Evolutionary conservation across 2,888 invertebrate species (phyloP).

Genomic region (Melanchra persicariae): DNA sequence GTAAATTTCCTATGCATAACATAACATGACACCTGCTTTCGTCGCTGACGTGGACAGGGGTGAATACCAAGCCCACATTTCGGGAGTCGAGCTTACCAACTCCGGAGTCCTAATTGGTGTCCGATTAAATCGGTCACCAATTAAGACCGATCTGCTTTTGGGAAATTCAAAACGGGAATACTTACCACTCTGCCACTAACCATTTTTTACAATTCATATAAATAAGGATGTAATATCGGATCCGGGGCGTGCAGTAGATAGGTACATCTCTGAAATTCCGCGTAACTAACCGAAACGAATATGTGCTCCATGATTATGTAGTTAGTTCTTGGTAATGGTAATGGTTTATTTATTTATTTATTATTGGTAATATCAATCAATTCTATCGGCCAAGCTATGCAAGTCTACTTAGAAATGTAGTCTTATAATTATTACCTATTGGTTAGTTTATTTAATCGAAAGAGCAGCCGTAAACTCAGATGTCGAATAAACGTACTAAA

Average conservation of each 20-base stretch:
- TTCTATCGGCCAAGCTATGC: neutral
- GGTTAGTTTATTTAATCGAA: no score
- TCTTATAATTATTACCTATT: no score
- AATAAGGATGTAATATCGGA: slow-evolving; percentile 8
- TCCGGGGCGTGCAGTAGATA: slow-evolving; percentile 3
- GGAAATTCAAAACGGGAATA: neutral
- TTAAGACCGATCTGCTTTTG: neutral
- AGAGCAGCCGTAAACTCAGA: no score
- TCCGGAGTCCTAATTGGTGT: no score
- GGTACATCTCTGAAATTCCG: slow-evolving; percentile 6
- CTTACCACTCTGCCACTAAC: neutral
- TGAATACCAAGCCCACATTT: neutral
- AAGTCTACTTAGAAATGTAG: slow-evolving; percentile 8
- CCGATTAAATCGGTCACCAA: neutral
- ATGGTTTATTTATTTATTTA: no score
- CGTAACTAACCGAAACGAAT: neutral
- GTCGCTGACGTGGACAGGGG: neutral
- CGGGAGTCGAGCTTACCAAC: neutral
- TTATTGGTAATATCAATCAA: neutral
- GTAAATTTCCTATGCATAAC: neutral
- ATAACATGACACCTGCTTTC: neutral
- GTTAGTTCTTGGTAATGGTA: slow-evolving; percentile 7
- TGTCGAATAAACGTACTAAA: neutral
- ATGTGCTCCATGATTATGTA: neutral
- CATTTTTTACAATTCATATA: slow-evolving; percentile 9